These are phyloP conservation scores for Acanthochromis polyacanthus DNA, from an alignment of 2,113 vertebrate genomes.

Conservation along the genomic window DNA sequence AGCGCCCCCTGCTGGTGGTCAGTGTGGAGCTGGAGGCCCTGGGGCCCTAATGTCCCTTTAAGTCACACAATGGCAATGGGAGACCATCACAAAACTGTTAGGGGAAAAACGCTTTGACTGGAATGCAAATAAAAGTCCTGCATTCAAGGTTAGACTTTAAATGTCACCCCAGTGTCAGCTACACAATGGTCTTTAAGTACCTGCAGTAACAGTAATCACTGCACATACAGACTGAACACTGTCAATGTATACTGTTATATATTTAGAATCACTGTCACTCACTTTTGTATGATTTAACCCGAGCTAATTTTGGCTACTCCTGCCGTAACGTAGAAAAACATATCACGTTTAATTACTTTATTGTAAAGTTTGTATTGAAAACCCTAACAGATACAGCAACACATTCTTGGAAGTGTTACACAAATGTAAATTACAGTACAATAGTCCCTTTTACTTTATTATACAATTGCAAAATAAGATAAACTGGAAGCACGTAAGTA, in stretches of 20 bases:
- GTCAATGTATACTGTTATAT: neutral
- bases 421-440: too few species aligned
- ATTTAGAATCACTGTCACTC: neutral
- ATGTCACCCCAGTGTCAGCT: too few species aligned
- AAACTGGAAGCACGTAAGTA: neutral
- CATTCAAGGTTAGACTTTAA: neutral
- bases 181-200: too few species aligned
- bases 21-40: slow-evolving; percentile 49
- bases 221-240: neutral
- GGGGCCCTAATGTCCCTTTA: slow-evolving; percentile 61
- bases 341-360: neutral
- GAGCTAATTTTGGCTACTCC: neutral
- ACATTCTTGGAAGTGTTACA: too few species aligned
- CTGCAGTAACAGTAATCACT: too few species aligned
- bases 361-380: neutral
- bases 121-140: neutral
- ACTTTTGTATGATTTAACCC: neutral
- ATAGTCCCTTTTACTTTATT: neutral
- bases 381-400: too few species aligned
- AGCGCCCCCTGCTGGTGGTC: slow-evolving; percentile 63
- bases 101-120: neutral
- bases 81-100: neutral
- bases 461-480: neutral
- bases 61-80: neutral
- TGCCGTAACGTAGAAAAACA: neutral